Evolutionary conservation across 2,113 vertebrate species (phyloP), one percentile per base, ranked within the genome.

Genomic region (Cepphus grylle): DNA sequence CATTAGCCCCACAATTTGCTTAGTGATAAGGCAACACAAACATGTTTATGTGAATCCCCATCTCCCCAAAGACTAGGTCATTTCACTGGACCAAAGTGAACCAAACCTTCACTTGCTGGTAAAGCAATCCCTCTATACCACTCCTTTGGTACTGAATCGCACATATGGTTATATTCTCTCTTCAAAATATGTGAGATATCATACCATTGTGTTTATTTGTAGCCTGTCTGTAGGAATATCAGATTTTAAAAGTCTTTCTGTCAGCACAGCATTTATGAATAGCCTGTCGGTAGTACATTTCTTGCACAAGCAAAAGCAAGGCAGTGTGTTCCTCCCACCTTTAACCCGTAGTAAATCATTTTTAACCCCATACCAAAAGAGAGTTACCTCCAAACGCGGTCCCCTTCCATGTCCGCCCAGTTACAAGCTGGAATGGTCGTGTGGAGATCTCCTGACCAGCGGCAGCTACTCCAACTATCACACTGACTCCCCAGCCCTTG

Each of bases 401-500:
- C 49, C 98, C 98, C 97, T 98, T 99, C 98, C 98, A 99, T 0
- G 98, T 98, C 70, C 98, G 97, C 17, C 98, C 98, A 8, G 98
- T 98, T 20, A 99, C 98, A 3, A 99, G 97, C 88, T 98, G 98
- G 97, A 99, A 99, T 3, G 98, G 98, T 43, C 98, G 98, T 8
- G 98, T 99, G 70, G 98, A 36, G 15, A 99, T 98, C 80, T 98
- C 98, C 81, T 99, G 97, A 12, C 98, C 98, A 9, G 98, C 59
- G 42, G 95, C 98, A 71, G 98, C 98, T 8, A 99, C 98, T 42
- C 98, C 98, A 0, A 98, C 96, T 63, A 99, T 97, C 84, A 99
- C 98, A 1, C 98, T 99, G 88, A 98, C 88, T 27, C 98, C 98
- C 98, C 98, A 99, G 91, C 98, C 98, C 94, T 99, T 99, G 96